Conservation (phyloP, 2,797 vertebrate genomes). For the Staurois parvus region DNA sequence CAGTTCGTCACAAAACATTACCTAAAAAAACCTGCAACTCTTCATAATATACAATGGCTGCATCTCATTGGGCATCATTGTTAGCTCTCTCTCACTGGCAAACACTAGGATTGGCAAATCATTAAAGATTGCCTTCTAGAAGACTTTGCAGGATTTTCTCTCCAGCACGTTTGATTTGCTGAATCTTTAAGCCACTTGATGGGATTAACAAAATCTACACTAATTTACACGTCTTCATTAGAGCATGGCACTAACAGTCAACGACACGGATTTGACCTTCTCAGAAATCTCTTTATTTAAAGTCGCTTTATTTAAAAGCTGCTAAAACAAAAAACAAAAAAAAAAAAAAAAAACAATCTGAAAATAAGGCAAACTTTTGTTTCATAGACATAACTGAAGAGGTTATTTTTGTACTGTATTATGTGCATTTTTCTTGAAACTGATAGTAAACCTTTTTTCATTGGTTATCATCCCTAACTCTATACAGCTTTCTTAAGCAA, state of each 20-base stretch:
- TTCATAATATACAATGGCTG: neutral
- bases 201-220: slow-evolving; percentile 3
- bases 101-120: neutral
- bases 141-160: slow-evolving; percentile 23
- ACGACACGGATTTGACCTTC: slow-evolving; percentile 46
- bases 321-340: neutral
- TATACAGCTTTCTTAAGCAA: too few species aligned
- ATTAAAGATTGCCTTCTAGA: neutral
- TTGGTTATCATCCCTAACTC: too few species aligned
- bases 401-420: neutral
- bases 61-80: neutral
- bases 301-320: neutral
- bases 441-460: too few species aligned
- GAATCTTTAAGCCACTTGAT: slow-evolving; percentile 59
- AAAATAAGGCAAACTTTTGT: neutral
- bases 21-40: neutral
- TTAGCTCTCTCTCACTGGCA: neutral
- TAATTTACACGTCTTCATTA: slow-evolving; percentile 38
- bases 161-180: slow-evolving; percentile 11
- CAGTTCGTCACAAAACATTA: neutral
- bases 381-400: neutral
- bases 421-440: neutral
- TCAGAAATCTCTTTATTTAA: neutral
- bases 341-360: neutral
- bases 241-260: slow-evolving; percentile 22